Evolutionary conservation across 2,888 invertebrate genomes (phyloP), one percentile per base, ranked within the genome.

Genomic region (Xanthia togata): DNA sequence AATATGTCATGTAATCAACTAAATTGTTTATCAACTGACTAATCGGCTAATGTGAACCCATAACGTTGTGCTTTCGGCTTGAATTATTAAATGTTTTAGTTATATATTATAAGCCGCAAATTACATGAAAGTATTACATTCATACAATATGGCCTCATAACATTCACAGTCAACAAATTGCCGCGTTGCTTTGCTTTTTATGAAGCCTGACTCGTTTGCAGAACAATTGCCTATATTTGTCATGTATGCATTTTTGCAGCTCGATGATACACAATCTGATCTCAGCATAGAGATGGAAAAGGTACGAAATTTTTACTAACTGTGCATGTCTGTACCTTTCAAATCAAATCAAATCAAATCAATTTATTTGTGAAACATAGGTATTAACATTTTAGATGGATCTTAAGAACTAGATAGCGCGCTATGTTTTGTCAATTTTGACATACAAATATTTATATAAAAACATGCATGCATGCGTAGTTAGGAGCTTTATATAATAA

Each of bases 211-310:
- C 86, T 92, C 87, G 89, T 92, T 92, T 91, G 91, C 93, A 81
- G 91, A 90, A 91, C 93, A 91, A 91, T 90, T 89, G 87, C 88
- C 87, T 91, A 84, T 87, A 91, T 76, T 68, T 92, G 93, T 94
- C 93, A 91, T 96, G 92, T 96, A 96, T 96, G 94, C 96, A 91
- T 96, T 96, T 97, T 97, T 97, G 95, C 97, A 97, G 97, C 96
- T 95, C 96, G 95, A 95, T 96, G 96, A 94, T 93, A 94, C 96
- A 94, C 96, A 96, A 94, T 93, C 95, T 90, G 95, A 95, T 93
- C 96, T 94, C 96, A 94, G 93, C 96, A 95, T 97, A 96, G 96
- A 96, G 95, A 95, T 96, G 96, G 97, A 97, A 96, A 96, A 97
- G 97, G 97, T 97, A 97, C 96, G 96, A 95, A 91, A 89, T 92